These are phyloP conservation scores for Tenebrosternarchus preto DNA, from an alignment of 2,113 vertebrate genomes.

Conservation along the genomic window DNA sequence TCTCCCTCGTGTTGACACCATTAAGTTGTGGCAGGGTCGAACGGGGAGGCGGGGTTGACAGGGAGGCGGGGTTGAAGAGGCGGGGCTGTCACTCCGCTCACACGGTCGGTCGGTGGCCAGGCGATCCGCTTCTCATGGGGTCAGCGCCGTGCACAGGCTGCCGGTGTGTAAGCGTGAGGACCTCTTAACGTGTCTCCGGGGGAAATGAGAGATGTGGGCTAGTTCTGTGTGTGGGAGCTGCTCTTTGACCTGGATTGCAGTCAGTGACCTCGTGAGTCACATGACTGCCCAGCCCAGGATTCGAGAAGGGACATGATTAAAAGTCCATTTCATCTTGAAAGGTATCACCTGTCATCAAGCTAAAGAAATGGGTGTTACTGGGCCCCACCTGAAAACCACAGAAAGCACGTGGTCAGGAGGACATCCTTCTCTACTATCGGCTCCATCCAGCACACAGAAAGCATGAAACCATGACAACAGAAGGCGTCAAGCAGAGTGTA, in stretches of 20 bases:
- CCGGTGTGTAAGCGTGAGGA: constrained; percentile 60
- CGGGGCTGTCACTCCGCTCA: constrained; percentile 4
- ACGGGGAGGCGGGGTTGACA: constrained; percentile 31
- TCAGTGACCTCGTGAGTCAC: constrained; percentile 14
- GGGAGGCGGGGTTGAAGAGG: constrained; percentile 31
- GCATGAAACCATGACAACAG: constrained; percentile 49
- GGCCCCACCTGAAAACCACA: constrained; percentile 2
- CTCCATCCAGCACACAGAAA: not conserved
- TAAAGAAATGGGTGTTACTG: constrained; percentile 29
- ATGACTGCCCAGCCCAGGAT: constrained; percentile 27
- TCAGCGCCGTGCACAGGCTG: constrained; percentile 55
- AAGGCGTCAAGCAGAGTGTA: not conserved
- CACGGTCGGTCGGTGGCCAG: not conserved
- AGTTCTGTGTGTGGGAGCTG: not conserved
- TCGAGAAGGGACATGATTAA: constrained; percentile 46
- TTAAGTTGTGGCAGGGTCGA: constrained; percentile 62
- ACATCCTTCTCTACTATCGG: not conserved
- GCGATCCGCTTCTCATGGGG: constrained; percentile 42
- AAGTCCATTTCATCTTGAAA: constrained; percentile 47
- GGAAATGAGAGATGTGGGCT: not conserved
- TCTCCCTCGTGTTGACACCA: constrained; percentile 69
- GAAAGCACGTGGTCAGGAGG: not conserved
- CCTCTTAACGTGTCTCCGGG: constrained; percentile 39
- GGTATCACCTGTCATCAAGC: constrained; percentile 29
- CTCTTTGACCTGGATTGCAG: not conserved